Conservation (phyloP, 2,888 invertebrate genomes). For the Netelia inedita region DNA sequence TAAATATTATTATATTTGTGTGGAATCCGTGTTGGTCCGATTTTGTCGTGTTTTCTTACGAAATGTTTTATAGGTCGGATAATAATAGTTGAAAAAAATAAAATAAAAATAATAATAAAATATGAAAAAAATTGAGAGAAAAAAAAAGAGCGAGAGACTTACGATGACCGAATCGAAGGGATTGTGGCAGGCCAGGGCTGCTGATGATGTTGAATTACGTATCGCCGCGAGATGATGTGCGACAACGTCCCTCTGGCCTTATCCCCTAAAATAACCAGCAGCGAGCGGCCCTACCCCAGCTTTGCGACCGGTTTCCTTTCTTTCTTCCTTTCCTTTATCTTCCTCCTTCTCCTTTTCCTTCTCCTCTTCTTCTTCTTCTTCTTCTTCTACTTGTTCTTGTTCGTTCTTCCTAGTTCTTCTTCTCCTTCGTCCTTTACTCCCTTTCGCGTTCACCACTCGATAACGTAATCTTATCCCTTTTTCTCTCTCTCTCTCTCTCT, state of each 20-base stretch:
- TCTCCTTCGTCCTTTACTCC: not conserved
- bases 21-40: too few species aligned
- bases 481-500: not conserved
- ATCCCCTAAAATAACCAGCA: slow-evolving; percentile 45
- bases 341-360: not conserved
- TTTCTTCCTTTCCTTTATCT: not conserved
- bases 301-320: slow-evolving; percentile 43
- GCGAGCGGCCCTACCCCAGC: slow-evolving; percentile 57
- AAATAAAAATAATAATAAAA: slow-evolving; percentile 30
- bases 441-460: not conserved
- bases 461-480: not conserved
- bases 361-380: slow-evolving; percentile 8
- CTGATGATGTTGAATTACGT: slow-evolving; percentile 73
- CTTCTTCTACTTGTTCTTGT: not conserved
- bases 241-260: slow-evolving; percentile 45
- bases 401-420: not conserved
- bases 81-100: not conserved
- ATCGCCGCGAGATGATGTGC: slow-evolving; percentile 66
- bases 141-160: slow-evolving; percentile 74
- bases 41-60: too few species aligned
- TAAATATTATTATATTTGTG: too few species aligned
- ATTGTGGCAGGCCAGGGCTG: slow-evolving; percentile 85
- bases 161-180: slow-evolving; percentile 85
- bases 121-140: slow-evolving; percentile 32
- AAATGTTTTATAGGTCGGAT: not conserved